Evolutionary conservation across 2,113 vertebrate species (phyloP).

Genomic region (Bombycilla garrulus): DNA sequence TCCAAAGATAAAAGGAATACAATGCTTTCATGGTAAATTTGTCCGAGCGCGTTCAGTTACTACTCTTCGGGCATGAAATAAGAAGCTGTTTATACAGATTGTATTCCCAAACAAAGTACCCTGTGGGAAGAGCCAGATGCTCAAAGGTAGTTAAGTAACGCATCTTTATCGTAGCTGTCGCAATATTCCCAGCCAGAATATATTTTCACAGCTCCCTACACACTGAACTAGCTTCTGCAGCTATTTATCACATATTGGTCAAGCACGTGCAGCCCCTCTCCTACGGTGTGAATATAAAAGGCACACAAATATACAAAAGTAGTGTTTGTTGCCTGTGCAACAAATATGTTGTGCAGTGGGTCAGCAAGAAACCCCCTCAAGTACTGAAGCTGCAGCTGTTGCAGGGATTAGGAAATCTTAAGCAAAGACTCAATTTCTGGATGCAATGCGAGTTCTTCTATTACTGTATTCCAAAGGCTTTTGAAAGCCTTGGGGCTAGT

Average conservation of each 20-base stretch:
- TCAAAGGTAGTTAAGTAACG: neutral
- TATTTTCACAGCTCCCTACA: neutral
- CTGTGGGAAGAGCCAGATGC: constrained; percentile 41
- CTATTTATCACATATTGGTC: neutral
- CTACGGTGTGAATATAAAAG: neutral
- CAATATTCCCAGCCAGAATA: neutral
- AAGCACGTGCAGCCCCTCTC: neutral
- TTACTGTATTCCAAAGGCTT: neutral
- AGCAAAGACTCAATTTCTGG: constrained; percentile 20
- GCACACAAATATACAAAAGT: neutral
- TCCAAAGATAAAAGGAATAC: constrained; percentile 42
- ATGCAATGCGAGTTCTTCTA: neutral
- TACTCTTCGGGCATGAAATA: neutral
- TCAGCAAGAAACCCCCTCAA: neutral
- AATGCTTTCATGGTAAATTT: constrained; percentile 36
- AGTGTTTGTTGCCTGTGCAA: neutral
- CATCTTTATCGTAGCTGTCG: neutral
- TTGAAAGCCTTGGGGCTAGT: neutral
- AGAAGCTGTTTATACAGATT: constrained; percentile 30
- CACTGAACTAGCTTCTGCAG: neutral
- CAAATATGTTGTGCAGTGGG: neutral
- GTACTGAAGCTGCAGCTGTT: constrained; percentile 26
- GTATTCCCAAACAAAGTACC: constrained; percentile 20
- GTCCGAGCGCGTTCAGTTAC: neutral
- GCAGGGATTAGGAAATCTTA: constrained; percentile 29